Evolutionary conservation across 2,113 vertebrate genomes (phyloP), one percentile per base, ranked within the genome.

Genomic region (Thomomys bottae): DNA sequence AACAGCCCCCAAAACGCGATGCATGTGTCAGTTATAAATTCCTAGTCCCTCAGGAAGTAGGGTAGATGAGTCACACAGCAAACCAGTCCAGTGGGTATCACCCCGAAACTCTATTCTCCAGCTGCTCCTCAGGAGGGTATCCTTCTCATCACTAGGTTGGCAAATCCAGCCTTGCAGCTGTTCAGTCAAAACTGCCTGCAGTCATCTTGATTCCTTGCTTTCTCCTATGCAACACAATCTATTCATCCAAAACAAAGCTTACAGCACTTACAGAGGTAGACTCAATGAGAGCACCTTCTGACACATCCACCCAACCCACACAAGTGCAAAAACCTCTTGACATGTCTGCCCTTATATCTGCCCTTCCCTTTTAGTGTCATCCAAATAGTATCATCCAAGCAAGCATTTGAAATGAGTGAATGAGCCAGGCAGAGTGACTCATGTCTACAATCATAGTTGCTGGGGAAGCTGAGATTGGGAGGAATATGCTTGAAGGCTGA

Each of bases 11-110:
- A 64, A 77, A 78, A 76, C 42, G 10, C 6, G 30, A 90, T 15
- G 75, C 21, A 84, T 26, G 63, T 32, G 9, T 91, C 93, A 71
- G 17, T 38, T 42, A 42, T 36, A 57, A 79, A 78, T 68, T 75
- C 64, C 8, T 5, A 71, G 76, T 63, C 88, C 32, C 79, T 42
- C 18, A 40, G 42, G 36, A 92, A 45, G 59, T 1, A 1, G 54
- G 26, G n/a, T 42, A 63, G 71, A 77, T 4, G 15, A 82, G 59
- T 5, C n/a, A 32, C 2, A 21, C 0, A 5, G 24, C 3, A 0
- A 10, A 32, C n/a, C 30, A 57, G 14, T 6, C 38, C 78, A 57
- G 1, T 2, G 23, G 49, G 72, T 11, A 64, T 32, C 75, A 54
- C n/a, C 30, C 75, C 54, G 32, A 70, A 61, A 32, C n/a, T 42